phyloP scores from a whole-genome alignment of 2,113 vertebrate genomes.

The Eptesicus fuscus region DNA sequence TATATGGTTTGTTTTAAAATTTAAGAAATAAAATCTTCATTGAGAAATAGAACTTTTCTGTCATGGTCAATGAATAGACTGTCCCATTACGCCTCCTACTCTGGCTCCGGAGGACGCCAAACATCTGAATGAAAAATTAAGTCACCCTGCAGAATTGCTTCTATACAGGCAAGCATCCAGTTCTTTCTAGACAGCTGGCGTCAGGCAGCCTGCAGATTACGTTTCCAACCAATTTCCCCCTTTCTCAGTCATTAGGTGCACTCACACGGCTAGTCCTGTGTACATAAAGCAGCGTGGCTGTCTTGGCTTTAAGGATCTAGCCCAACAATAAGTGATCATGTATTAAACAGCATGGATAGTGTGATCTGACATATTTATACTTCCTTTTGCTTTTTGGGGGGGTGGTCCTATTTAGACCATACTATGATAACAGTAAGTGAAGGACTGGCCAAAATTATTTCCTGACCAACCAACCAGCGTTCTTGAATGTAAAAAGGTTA shows the following conservation, averaged over 20 bases:
- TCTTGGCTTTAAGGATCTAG: neutral
- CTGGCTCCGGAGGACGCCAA: neutral
- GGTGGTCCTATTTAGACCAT: neutral
- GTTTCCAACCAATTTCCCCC: neutral
- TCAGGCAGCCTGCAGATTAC: neutral
- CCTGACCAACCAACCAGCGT: slow-evolving; percentile 7
- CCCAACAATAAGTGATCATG: neutral
- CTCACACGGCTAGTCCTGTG: neutral
- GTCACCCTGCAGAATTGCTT: neutral
- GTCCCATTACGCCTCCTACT: neutral
- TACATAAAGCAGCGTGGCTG: neutral
- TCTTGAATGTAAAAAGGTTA: slow-evolving; percentile 17
- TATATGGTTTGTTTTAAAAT: neutral
- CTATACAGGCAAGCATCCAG: neutral
- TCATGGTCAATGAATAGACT: neutral
- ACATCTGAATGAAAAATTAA: neutral
- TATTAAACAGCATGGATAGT: neutral
- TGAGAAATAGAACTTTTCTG: neutral
- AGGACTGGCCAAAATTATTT: neutral
- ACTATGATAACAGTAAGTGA: neutral
- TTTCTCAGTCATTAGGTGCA: neutral
- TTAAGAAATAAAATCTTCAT: neutral
- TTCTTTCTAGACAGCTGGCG: neutral
- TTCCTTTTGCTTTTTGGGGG: neutral
- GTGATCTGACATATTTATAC: neutral